Percentiles rank a stretch among this genome's conserved stretches.
Evolutionary conservation across 2,888 invertebrate genomes (phyloP).

Genomic region (Diabrotica balteata): DNA sequence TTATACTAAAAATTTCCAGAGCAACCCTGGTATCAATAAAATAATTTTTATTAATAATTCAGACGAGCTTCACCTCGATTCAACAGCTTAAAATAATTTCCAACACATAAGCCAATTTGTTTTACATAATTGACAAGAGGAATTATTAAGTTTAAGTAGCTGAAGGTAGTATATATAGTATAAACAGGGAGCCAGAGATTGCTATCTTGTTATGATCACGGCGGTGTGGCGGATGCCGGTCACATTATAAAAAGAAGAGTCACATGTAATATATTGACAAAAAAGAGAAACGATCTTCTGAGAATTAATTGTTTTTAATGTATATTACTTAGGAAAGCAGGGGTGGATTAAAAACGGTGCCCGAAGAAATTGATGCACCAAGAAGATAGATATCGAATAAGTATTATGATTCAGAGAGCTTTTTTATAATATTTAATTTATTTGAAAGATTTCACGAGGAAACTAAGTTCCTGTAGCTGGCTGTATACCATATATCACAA

Average conservation of each 20-base stretch:
- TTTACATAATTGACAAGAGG: slow-evolving; percentile 44
- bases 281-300: not conserved
- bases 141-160: slow-evolving; percentile 43
- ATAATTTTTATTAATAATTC: slow-evolving; percentile 7
- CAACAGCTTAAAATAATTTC: slow-evolving; percentile 21
- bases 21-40: slow-evolving; percentile 13
- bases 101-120: slow-evolving; percentile 38
- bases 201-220: slow-evolving; percentile 43
- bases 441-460: too few relatives aligned
- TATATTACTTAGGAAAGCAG: not conserved
- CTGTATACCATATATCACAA: too few relatives aligned
- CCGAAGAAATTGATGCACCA: too few relatives aligned
- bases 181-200: slow-evolving; percentile 43
- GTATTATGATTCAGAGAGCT: too few relatives aligned
- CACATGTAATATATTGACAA: slow-evolving; percentile 36
- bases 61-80: slow-evolving; percentile 10
- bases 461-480: too few relatives aligned
- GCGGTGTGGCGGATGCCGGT: slow-evolving; percentile 16
- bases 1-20: too few relatives aligned
- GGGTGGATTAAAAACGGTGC: not conserved
- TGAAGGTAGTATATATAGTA: slow-evolving; percentile 39
- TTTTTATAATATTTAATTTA: too few relatives aligned
- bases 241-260: slow-evolving; percentile 35
- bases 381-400: too few relatives aligned
- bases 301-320: too few relatives aligned